A percentile compares a stretch with the other conserved stretches of the same genome.
These are phyloP conservation scores for Aphelenchoides besseyi DNA, from an alignment of 1,140 invertebrate genomes.

Conservation along the genomic window DNA sequence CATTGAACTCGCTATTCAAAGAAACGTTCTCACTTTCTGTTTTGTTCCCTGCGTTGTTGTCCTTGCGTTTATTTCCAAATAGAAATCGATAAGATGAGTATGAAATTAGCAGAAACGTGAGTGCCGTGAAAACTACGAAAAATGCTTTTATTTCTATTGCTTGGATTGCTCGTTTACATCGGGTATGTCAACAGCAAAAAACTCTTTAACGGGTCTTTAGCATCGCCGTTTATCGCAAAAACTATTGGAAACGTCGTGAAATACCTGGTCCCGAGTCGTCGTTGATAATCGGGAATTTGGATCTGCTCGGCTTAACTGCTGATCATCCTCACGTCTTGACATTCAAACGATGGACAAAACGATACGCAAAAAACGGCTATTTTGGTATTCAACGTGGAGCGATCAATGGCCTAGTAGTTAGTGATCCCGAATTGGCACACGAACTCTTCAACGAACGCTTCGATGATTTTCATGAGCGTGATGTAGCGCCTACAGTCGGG, in stretches of 20 bases:
- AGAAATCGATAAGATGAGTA: too few relatives aligned
- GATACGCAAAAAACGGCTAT: conserved; percentile 61
- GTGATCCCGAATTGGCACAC: conserved; percentile 63
- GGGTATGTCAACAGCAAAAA: too few relatives aligned
- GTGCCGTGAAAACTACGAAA: too few relatives aligned
- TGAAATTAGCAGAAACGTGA: too few relatives aligned
- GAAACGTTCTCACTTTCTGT: too few relatives aligned
- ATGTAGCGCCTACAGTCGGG: conserved; percentile 37
- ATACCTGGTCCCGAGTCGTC: conserved; percentile 62
- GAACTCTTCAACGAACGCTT: conserved; percentile 66
- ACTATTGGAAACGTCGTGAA: conserved; percentile 58
- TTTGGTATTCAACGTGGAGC: conserved; percentile 61
- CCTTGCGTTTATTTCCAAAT: too few relatives aligned
- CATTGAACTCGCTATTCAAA: too few relatives aligned
- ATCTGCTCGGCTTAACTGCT: conserved; percentile 38
- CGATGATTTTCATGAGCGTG: conserved; percentile 64
- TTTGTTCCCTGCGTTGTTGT: too few relatives aligned
- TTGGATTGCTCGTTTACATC: too few relatives aligned
- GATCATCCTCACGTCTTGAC: conserved; percentile 37
- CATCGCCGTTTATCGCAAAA: too few relatives aligned
- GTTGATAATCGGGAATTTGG: conserved; percentile 63
- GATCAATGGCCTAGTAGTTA: conserved; percentile 63
- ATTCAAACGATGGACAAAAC: conserved; percentile 62
- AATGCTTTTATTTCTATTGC: too few relatives aligned
- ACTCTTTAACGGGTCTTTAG: too few relatives aligned